Evolutionary conservation across 1,140 invertebrate genomes (phyloP), one percentile per base, ranked within the genome.

Genomic region (Scaptomyza pallida): DNA sequence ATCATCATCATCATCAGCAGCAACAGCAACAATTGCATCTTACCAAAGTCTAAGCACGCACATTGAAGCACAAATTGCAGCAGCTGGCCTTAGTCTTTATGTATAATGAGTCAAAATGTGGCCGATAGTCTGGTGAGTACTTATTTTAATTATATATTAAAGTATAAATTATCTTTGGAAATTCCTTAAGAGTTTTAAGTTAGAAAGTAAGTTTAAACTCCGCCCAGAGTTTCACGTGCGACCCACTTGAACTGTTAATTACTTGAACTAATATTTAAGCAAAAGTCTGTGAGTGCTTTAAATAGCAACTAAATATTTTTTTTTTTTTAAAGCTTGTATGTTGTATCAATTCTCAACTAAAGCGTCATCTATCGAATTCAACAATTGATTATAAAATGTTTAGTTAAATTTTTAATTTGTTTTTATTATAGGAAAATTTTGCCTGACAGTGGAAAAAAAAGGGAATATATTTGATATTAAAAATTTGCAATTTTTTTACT

Each of bases 51-150:
- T 48, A 60, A 69, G 72, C 83, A 88, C 83, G 78, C 82, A 88
- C 57, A 62, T 71, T 75, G 41, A 78, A 78, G 79, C 26, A 9
- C 0, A 82, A 89, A 89, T 89, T 83, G 78, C 83, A 83, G 75
- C 83, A 79, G 68, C 71, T 81, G 82, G 60, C 55, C 78, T n/a
- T n/a, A n/a, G 56, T 23, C 76, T 33, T 65, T 63, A 56, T 62
- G 61, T 68, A 90, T 90, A 90, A 90, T 90, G 89, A 89, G 72
- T 80, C 89, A 90, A 90, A 90, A 89, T 90, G 89, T 88, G 82
- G 89, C 89, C 72, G 89, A 90, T 69, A 90, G 89, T 89, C 77
- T 90, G 89, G 89, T 90, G 74, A 90, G 89, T 90, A 78, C 45
- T 30, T 30, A 30, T 9, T 5, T 1, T 43, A 40, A 21, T 37